phyloP scores from a whole-genome alignment of 2,113 vertebrate species.

The Bubo scandiacus region DNA sequence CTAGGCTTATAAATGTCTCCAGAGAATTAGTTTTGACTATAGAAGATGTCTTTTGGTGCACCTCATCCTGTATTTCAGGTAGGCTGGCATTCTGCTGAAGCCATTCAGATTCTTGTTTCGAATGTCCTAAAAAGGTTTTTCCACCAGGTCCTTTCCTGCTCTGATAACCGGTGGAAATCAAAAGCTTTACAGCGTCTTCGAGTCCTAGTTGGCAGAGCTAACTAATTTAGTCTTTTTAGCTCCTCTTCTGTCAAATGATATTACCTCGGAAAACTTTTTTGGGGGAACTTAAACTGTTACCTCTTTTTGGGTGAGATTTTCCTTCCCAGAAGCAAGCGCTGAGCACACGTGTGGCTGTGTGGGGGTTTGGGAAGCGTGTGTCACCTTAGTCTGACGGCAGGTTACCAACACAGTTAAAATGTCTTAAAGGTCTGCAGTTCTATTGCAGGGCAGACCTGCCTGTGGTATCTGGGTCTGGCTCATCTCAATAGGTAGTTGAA shows the following conservation, averaged over 20 bases:
- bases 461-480: not conserved
- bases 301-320: not conserved
- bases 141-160: not conserved
- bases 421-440: not conserved
- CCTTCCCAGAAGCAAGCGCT: not conserved
- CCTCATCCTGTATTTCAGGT: not conserved
- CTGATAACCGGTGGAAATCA: not conserved
- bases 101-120: not conserved
- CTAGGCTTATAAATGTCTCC: not conserved
- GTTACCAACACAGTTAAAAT: not conserved
- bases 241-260: not conserved
- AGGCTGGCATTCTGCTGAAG: not conserved
- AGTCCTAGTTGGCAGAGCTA: not conserved
- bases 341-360: not conserved
- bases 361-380: not conserved
- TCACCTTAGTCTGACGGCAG: too few species aligned
- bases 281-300: not conserved
- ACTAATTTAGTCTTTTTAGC: not conserved
- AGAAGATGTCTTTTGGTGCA: not conserved
- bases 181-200: not conserved
- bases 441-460: not conserved
- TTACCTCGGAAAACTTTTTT: not conserved
- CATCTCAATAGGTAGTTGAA: not conserved
- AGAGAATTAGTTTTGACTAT: not conserved
- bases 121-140: not conserved